A percentile compares a stretch with the other conserved stretches of the same genome.
These are phyloP conservation scores for Chroicocephalus ridibundus DNA, from an alignment of 2,113 vertebrate species.

Conservation along the genomic window DNA sequence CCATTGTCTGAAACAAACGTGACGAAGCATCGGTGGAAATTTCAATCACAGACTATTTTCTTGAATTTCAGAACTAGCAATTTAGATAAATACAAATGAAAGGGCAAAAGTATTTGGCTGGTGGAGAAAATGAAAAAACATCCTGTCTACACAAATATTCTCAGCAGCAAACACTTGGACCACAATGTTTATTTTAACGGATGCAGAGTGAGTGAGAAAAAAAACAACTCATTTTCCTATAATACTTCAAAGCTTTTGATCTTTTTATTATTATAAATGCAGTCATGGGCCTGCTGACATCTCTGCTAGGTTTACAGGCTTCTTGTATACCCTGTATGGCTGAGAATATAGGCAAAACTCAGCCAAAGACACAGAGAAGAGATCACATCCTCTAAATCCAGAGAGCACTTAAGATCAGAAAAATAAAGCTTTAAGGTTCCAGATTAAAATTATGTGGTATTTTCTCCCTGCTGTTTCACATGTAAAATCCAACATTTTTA, in stretches of 20 bases:
- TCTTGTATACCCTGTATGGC: background rate
- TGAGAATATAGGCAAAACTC: background rate
- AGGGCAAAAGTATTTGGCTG: slow-evolving; percentile 11
- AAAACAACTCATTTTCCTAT: slow-evolving; percentile 8
- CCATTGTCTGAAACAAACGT: background rate
- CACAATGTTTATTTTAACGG: slow-evolving; percentile 67
- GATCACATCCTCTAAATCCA: background rate
- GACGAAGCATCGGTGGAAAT: background rate
- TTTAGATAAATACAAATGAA: slow-evolving; percentile 54
- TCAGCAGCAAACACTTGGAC: slow-evolving; percentile 33
- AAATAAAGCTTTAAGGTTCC: background rate
- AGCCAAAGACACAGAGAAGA: background rate
- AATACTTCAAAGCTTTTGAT: slow-evolving; percentile 51
- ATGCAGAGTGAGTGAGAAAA: slow-evolving; percentile 28
- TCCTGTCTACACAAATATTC: slow-evolving; percentile 27
- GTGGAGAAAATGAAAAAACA: slow-evolving; percentile 1
- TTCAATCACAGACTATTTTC: slow-evolving; percentile 8
- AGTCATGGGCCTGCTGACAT: background rate
- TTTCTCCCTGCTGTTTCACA: background rate
- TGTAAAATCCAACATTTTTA: background rate
- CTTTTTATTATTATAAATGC: background rate
- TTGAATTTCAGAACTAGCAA: slow-evolving; percentile 50
- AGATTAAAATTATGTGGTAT: background rate
- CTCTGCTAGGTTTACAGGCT: background rate
- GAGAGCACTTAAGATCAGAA: background rate